phyloP scores from a whole-genome alignment of 2,888 invertebrate genomes.

The Epinotia ramella region DNA sequence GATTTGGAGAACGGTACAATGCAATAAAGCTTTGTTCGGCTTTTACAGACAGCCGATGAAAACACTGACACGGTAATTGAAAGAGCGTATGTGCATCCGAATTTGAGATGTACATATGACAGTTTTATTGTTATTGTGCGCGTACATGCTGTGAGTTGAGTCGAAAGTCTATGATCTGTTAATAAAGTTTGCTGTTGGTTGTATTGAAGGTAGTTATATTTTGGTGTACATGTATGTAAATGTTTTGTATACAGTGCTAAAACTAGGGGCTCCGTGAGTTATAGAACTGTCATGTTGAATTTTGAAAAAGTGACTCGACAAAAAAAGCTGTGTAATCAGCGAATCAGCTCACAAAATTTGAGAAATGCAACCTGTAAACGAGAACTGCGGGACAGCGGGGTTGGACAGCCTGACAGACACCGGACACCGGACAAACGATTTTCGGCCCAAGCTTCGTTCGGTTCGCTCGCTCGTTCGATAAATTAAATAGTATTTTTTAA shows the following conservation, averaged over 20 bases:
- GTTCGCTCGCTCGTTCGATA: no score
- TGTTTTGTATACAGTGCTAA: not conserved
- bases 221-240: not conserved
- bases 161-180: constrained; percentile 12
- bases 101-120: not conserved
- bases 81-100: not conserved
- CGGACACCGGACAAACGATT: no score
- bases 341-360: no score
- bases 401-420: no score
- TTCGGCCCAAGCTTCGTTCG: no score
- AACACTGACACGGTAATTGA: not conserved
- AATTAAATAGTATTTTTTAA: no score
- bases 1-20: constrained; percentile 18
- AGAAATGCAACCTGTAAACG: no score
- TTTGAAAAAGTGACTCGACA: no score
- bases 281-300: no score
- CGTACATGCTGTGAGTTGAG: not conserved
- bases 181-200: not conserved
- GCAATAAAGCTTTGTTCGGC: constrained; percentile 35
- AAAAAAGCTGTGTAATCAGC: no score
- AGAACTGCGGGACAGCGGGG: no score
- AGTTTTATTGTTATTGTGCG: not conserved
- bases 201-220: not conserved
- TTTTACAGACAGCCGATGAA: constrained; percentile 20
- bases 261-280: no score